Conservation (phyloP, 2,888 invertebrate species). For the Strigamia crassipes region DNA sequence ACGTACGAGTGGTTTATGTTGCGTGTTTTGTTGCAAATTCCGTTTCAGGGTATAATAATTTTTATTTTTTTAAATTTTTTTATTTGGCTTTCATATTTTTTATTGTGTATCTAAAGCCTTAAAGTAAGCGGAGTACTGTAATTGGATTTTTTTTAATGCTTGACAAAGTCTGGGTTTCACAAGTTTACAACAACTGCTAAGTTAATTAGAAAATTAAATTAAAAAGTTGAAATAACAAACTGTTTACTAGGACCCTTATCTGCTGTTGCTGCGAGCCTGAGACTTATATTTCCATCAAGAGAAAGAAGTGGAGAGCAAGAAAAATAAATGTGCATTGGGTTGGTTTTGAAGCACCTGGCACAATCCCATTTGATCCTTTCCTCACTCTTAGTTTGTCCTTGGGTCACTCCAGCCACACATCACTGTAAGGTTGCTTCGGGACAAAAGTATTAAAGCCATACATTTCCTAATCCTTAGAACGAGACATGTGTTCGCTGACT, state of each 20-base stretch:
- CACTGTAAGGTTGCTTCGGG: neutral
- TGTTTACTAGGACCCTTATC: neutral
- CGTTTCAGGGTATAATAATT: no score
- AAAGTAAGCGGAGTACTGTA: no score
- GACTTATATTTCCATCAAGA: neutral
- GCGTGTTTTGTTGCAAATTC: no score
- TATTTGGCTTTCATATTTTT: no score
- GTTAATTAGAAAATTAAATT: neutral
- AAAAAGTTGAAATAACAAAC: neutral
- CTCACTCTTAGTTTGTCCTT: neutral
- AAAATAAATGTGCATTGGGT: neutral
- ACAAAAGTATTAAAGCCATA: constrained; percentile 17
- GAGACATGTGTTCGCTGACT: neutral
- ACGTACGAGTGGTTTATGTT: no score
- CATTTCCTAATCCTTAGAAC: neutral
- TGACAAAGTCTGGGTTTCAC: no score
- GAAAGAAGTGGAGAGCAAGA: neutral
- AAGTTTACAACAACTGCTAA: neutral
- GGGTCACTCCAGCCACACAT: neutral
- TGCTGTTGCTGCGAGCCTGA: neutral
- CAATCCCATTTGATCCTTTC: constrained; percentile 20
- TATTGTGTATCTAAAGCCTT: no score
- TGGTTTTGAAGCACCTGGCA: neutral
- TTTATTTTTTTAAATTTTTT: no score
- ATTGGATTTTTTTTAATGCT: no score